Base-by-base conservation (phyloP, 1,140 invertebrate species). In the Ridgeia piscesae region DNA sequence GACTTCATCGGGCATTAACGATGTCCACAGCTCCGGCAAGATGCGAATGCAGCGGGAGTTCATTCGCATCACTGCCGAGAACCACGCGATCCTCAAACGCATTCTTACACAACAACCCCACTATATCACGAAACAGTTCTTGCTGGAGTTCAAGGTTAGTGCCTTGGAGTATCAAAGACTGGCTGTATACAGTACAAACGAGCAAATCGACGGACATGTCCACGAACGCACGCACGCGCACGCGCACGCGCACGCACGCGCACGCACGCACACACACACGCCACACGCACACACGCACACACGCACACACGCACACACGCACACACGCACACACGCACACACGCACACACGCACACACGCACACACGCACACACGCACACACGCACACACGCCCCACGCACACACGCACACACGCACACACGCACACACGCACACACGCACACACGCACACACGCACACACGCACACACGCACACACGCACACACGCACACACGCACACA, bases 1-100 rank as follows among this genome's bases (percentile, higher is more conserved):
- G 42, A 6, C 4, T 42, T 6, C 42, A 6, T 4, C 42, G 42
- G 2, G 91, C 91, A 92, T 35, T 92, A 34, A 50, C 11, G 31
- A 48, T 48, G 42, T 35, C 31, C 21, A 48, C 89, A 91, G 89
- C 27, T 17, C 21, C 89, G 34, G 42, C 35, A 48, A 91, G 33
- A 90, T 92, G 27, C 8, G 89, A 27, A 88, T 92, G 34, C 94
- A 95, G 91, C 93, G 94, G 89, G 95, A 95, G 91, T 92, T 95
- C 48, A 58, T 95, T 17, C 91, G 95, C 42, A 94, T 95, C n/a
- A 94, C 95, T 0, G 94, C 94, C 88, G 95, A 95, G 92, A 95
- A 95, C 92, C 91, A 94, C 42, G 95, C 94, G 27, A 94, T 95
- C 58, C 89, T 95, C n/a, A 94, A 94, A 91, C 92, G 95, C 89